phyloP scores from a whole-genome alignment of 2,797 vertebrate species.

The Leptodactylus fallax region DNA sequence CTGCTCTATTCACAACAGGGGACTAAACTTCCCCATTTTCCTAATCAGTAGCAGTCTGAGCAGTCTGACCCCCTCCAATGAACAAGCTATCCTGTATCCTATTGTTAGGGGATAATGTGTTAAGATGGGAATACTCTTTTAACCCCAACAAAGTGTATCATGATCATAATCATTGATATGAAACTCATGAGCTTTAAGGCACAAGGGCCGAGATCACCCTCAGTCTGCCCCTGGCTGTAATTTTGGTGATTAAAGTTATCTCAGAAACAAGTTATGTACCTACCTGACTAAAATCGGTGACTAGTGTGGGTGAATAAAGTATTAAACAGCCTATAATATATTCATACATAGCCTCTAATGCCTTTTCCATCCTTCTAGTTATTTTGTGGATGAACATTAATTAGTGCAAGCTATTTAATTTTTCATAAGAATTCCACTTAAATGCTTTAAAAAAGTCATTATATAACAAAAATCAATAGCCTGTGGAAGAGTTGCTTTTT shows the following conservation, averaged over 20 bases:
- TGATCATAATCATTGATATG: background rate
- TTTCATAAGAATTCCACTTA: background rate
- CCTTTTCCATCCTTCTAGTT: background rate
- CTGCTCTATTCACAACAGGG: too few relatives aligned
- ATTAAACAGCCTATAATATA: background rate
- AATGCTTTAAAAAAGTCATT: conserved; percentile 2
- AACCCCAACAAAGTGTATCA: background rate
- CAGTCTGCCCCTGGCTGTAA: background rate
- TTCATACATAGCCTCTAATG: background rate
- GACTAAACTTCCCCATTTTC: too few relatives aligned
- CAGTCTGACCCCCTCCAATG: too few relatives aligned
- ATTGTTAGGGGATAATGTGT: too few relatives aligned
- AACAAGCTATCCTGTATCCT: too few relatives aligned
- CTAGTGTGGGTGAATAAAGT: background rate
- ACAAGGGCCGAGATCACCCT: too few relatives aligned
- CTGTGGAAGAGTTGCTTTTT: conserved; percentile 11
- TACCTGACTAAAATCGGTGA: background rate
- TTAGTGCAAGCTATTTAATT: background rate
- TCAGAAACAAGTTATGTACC: background rate
- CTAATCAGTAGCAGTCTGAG: too few relatives aligned
- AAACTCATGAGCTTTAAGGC: background rate
- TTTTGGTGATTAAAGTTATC: background rate
- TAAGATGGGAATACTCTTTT: background rate
- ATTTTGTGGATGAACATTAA: conserved; percentile 10
- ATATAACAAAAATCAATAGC: conserved; percentile 12